Base-by-base conservation (phyloP, 2,888 invertebrate species). In the Andrena flavipes region DNA sequence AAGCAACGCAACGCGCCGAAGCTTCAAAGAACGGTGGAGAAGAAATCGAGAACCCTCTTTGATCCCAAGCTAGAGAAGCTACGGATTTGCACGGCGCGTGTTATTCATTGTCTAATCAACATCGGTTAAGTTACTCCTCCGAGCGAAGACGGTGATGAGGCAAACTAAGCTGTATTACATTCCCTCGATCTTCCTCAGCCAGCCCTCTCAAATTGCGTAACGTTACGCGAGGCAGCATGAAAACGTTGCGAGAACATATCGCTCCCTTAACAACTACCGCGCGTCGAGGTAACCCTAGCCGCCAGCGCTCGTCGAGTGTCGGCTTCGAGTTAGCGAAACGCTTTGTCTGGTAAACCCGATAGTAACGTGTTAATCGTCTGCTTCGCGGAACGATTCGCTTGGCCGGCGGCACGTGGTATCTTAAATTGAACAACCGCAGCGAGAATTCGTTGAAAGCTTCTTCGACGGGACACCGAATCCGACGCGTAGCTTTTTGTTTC, bases 171-270 rank as follows among this genome's bases (percentile, higher is more conserved):
- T 42, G 42, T 16, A 42, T 42, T 42, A 42, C 42, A 1, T 42
- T 42, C 42, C 42, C 13, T 42, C 42, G 42, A 13, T 13, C 42
- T 1, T 13, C 42, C 13, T 13, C 13, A 13, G 13, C 4, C 4
- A 42, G 13, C 69, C 75, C 73, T 80, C 76, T 59, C 59, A 72
- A 62, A 88, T 90, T 90, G 89, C 90, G 84, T 84, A 90, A 90
- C 82, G 75, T 89, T 86, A 86, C 87, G 81, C 79, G 84, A 87
- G 75, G 76, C 70, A 68, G 73, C 68, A 42, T 16, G 42, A 16
- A 16, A 42, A 42, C 42, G 16, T 42, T 16, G 42, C 42, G 16
- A 42, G 42, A 42, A 8, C 10, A 2, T 10, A 56, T 56, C 26
- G 4, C 56, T 23, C 56, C 23, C 4, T n/a, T 20, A 62, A 51